Evolutionary conservation across 2,888 invertebrate species (phyloP).

Genomic region (Heliconius erato): DNA sequence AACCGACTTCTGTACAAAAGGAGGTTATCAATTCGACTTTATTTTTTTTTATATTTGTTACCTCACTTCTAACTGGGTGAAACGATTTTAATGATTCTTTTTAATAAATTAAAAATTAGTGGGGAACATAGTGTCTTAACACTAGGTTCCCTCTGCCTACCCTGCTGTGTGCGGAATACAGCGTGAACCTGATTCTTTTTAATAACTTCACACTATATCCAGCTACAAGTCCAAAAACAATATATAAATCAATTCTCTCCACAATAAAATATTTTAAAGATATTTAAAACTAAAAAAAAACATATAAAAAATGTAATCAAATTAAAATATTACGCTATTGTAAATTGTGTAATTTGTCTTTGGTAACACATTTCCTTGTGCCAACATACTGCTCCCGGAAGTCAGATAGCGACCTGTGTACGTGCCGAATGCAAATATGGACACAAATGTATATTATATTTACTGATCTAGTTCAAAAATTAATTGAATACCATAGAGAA

Average conservation of each 20-base stretch:
- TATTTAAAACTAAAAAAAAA: too few species aligned
- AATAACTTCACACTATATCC: too few species aligned
- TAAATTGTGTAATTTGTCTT: slow-evolving; percentile 75
- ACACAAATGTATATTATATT: slow-evolving; percentile 36
- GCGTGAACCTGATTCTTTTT: too few species aligned
- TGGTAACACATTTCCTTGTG: slow-evolving; percentile 67
- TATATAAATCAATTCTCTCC: neutral
- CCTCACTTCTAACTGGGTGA: too few species aligned
- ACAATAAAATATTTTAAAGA: neutral
- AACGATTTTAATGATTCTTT: too few species aligned
- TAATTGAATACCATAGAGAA: neutral
- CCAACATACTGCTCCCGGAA: slow-evolving; percentile 63
- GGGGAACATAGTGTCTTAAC: too few species aligned
- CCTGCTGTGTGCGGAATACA: too few species aligned
- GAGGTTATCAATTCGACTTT: too few species aligned
- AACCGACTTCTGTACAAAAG: too few species aligned
- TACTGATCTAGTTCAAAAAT: slow-evolving; percentile 12
- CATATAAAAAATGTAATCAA: slow-evolving; percentile 15
- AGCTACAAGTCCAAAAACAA: neutral
- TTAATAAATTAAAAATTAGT: too few species aligned
- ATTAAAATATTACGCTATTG: slow-evolving; percentile 54
- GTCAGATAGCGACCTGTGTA: slow-evolving; percentile 56
- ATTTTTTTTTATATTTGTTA: too few species aligned
- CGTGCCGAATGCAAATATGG: slow-evolving; percentile 41
- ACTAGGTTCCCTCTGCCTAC: too few species aligned